Conservation (phyloP, 1,140 invertebrate species). For the Lordiphosa clarofinis region DNA sequence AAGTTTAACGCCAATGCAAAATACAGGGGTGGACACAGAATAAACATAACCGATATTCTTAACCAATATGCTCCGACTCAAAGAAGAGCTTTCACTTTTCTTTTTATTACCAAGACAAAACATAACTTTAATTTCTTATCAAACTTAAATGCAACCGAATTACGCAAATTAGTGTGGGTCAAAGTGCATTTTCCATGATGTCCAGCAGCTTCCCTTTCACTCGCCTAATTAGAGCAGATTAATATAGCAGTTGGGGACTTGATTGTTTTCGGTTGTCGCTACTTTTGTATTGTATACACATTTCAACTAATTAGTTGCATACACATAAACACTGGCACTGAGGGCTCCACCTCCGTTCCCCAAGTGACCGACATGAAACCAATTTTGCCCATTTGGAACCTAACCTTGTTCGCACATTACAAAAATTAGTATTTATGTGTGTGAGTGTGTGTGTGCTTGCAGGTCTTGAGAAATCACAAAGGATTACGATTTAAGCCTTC, state of each 20-base stretch:
- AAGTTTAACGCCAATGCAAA: too few species aligned
- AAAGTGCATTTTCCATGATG: slow-evolving; percentile 39
- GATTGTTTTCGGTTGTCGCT: slow-evolving; percentile 19
- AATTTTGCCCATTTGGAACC: slow-evolving; percentile 16
- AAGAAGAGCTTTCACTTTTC: too few species aligned
- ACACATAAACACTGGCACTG: slow-evolving; percentile 7
- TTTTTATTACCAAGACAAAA: too few species aligned
- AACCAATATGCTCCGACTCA: too few species aligned
- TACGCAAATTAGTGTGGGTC: background rate
- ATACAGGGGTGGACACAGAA: too few species aligned
- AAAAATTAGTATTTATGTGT: slow-evolving; percentile 56
- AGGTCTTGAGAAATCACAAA: slow-evolving; percentile 62
- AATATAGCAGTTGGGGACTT: slow-evolving; percentile 29
- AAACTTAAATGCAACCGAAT: background rate
- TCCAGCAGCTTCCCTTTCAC: slow-evolving; percentile 28
- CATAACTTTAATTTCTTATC: background rate
- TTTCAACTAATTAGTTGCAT: slow-evolving; percentile 62
- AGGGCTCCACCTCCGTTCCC: background rate
- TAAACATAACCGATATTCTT: too few species aligned
- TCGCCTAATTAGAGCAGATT: slow-evolving; percentile 47
- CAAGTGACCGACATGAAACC: slow-evolving; percentile 11
- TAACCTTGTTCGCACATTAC: slow-evolving; percentile 39
- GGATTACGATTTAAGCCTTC: slow-evolving; percentile 48
- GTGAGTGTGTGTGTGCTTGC: slow-evolving; percentile 9
- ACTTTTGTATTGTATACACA: slow-evolving; percentile 41